phyloP scores from a whole-genome alignment of 2,113 vertebrate genomes.

The Coturnix japonica region DNA sequence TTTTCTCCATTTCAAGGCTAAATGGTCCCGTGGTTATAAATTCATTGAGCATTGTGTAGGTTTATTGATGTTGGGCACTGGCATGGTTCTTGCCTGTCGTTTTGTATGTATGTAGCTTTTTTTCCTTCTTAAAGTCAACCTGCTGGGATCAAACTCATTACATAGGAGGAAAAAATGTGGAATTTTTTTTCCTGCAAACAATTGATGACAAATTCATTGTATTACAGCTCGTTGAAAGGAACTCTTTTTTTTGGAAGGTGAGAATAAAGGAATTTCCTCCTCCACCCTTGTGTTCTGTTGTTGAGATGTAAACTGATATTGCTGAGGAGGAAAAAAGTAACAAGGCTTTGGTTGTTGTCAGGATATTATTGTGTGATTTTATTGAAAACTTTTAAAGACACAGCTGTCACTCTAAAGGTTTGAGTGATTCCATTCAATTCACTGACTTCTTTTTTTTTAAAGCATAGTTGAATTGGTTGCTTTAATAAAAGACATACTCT shows the following conservation, averaged over 20 bases:
- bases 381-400: slow-evolving; percentile 51
- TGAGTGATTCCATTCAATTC: neutral
- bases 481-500: neutral
- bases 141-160: slow-evolving; percentile 54
- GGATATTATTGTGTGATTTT: slow-evolving; percentile 30
- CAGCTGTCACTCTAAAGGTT: neutral
- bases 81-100: neutral
- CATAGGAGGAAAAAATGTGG: slow-evolving; percentile 47
- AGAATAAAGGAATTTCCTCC: slow-evolving; percentile 79
- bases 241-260: slow-evolving; percentile 58
- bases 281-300: slow-evolving; percentile 73
- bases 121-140: neutral
- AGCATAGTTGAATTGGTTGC: neutral
- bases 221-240: slow-evolving; percentile 36
- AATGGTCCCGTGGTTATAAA: neutral
- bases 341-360: slow-evolving; percentile 56
- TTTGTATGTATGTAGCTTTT: neutral
- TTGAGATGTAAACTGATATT: slow-evolving; percentile 75
- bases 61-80: neutral
- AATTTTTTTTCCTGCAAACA: slow-evolving; percentile 67
- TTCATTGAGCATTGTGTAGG: neutral
- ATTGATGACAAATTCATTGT: slow-evolving; percentile 70
- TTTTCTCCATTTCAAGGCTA: neutral
- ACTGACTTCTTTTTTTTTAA: neutral
- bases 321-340: slow-evolving; percentile 54